Percentiles rank a stretch among this genome's conserved stretches.
These are phyloP conservation scores for Polymixis flavicincta DNA, from an alignment of 2,888 invertebrate genomes.

Conservation along the genomic window DNA sequence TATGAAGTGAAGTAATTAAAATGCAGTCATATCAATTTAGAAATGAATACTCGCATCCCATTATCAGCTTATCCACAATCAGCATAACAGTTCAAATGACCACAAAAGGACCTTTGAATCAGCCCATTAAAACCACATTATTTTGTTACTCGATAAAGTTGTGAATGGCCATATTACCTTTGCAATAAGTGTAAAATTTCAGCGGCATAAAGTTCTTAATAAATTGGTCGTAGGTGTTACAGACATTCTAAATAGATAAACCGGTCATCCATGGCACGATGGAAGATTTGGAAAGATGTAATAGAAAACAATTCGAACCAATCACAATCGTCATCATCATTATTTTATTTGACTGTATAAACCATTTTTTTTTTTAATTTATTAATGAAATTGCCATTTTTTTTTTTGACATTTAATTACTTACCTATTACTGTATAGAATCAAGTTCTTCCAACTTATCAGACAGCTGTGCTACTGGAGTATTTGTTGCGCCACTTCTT, in stretches of 20 bases:
- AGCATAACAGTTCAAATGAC: constrained; percentile 11
- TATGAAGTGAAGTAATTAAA: neutral
- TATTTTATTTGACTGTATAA: no score
- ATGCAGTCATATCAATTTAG: neutral
- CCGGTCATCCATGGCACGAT: constrained; percentile 9
- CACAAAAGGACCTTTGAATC: constrained; percentile 47
- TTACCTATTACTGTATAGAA: no score
- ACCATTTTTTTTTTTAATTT: no score
- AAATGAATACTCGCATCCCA: neutral
- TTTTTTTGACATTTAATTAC: no score
- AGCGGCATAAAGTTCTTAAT: constrained; percentile 8
- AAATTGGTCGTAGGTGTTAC: constrained; percentile 30
- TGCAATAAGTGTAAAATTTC: constrained; percentile 12
- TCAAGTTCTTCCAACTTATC: no score
- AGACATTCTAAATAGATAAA: constrained; percentile 28
- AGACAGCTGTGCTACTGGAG: no score
- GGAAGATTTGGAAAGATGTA: neutral
- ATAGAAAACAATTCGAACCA: neutral
- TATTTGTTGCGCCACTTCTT: no score
- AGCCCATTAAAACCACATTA: constrained; percentile 45
- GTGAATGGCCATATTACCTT: constrained; percentile 3
- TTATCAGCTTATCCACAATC: neutral
- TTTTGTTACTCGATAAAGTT: neutral
- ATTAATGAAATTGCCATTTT: no score
- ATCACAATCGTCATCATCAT: no score